A percentile compares a stretch with the other conserved stretches of the same genome.
Conservation (phyloP, 2,113 vertebrate genomes). For the Hypanus sabinus region DNA sequence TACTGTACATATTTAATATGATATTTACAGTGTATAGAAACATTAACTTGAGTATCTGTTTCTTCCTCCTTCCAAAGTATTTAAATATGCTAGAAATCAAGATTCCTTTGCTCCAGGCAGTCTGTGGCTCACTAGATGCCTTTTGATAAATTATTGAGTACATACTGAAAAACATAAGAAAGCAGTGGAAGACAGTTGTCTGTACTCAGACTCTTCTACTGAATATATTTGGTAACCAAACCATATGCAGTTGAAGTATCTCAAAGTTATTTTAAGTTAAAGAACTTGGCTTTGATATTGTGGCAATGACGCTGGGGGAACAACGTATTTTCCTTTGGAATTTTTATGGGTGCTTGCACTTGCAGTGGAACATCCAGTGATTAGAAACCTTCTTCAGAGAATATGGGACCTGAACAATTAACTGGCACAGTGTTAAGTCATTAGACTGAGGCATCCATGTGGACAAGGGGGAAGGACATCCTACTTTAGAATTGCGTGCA, state of each 20-base stretch:
- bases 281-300: neutral
- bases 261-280: neutral
- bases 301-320: neutral
- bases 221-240: neutral
- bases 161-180: neutral
- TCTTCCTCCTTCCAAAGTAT: neutral
- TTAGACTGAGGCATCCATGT: neutral
- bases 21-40: neutral
- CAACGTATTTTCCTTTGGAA: too few relatives aligned
- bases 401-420: neutral
- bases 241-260: neutral
- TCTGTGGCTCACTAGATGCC: neutral
- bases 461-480: too few relatives aligned
- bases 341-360: neutral
- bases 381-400: neutral
- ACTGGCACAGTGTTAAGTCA: neutral
- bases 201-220: neutral
- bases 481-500: too few relatives aligned
- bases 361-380: too few relatives aligned
- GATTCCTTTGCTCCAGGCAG: constrained; percentile 13
- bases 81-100: constrained; percentile 2
- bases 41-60: neutral
- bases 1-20: neutral
- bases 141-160: constrained; percentile 28
- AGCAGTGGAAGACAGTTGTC: neutral